Evolutionary conservation across 2,888 invertebrate species (phyloP), one percentile per base, ranked within the genome.

Genomic region (Eucera pruinosa): DNA sequence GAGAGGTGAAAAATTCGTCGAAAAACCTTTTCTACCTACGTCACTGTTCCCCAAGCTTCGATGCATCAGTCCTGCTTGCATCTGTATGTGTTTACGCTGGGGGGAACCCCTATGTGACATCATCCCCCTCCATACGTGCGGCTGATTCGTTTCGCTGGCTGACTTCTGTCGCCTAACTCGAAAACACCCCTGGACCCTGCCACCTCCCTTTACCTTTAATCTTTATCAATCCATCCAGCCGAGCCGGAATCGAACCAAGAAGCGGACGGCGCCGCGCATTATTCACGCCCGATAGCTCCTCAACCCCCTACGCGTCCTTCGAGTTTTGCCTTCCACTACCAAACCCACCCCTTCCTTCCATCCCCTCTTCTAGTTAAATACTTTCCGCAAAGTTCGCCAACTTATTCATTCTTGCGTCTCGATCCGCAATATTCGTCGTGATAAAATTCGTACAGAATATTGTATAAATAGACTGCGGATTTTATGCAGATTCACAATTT

Each of bases 131-230:
- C 82, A 78, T 67, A 70, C 78, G 76, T 71, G 73, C 80, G 75
- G 75, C 81, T 84, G 86, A 88, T 89, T 90, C 91, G 91, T 90
- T 90, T 91, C 91, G 90, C 89, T 88, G 90, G 90, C 86, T 92
- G 92, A 92, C 92, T 92, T 91, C 91, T 92, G 91, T 91, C 91
- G 90, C 91, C 91, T 90, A 87, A 89, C 88, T 91, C 89, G 84
- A 86, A 87, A 88, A 84, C 85, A 88, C 87, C 86, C 85, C 77
- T 82, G 67, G 83, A 81, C 80, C 76, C 75, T 83, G 83, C 75
- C 82, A 80, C 76, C 85, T 86, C 84, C 82, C 80, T 86, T 90
- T 89, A 91, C 91, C 91, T 91, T 91, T 91, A 91, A 91, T 91
- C 91, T 91, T 91, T 91, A 90, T 91, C 91, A 91, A 91, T 91